Evolutionary conservation across 1,140 invertebrate species (phyloP), one percentile per base, ranked within the genome.

Genomic region (Bombus breviceps): DNA sequence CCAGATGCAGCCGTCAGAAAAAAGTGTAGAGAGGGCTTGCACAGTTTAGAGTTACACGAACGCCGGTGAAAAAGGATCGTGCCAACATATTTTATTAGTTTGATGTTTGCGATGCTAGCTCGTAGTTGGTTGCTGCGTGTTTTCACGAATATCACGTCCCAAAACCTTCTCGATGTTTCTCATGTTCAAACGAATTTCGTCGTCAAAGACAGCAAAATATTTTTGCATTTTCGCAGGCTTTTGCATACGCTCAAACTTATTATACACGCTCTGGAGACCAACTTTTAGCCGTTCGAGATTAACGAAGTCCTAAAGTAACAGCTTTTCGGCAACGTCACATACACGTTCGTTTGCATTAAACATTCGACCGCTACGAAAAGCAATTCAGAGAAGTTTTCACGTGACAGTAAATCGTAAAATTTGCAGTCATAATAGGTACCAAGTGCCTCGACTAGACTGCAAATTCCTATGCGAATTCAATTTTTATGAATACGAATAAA

Each of bases 71-170:
- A 79, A 39, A 37, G 76, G 76, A 84, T 84, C 75, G 66, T 79
- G 76, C 82, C 76, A 79, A 71, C 76, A 84, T 76, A 84, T 84
- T 84, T 84, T 84, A 84, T 84, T 84, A 84, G 82, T 84, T 84
- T 84, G 82, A 84, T 79, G 76, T 79, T 84, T 71, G 75, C 75
- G 66, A 71, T 79, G 82, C 39, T 43, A 53, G 43, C 73, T 39
- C 53, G 71, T 47, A 47, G 43, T 43, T 43, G 82, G 64, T 57
- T 43, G 64, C 57, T 53, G 66, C 34, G 37, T 37, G 82, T 71
- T 84, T 78, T 59, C 76, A 71, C 37, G 82, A 79, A 71, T 71
- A 84, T 84, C 75, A 79, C 75, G 53, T 84, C 43, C 25, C 75
- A 71, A 84, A 66, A 84, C 53, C 53, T 69, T 47, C 75, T 34